phyloP scores from a whole-genome alignment of 2,113 vertebrate species.

The Loxodonta africana region DNA sequence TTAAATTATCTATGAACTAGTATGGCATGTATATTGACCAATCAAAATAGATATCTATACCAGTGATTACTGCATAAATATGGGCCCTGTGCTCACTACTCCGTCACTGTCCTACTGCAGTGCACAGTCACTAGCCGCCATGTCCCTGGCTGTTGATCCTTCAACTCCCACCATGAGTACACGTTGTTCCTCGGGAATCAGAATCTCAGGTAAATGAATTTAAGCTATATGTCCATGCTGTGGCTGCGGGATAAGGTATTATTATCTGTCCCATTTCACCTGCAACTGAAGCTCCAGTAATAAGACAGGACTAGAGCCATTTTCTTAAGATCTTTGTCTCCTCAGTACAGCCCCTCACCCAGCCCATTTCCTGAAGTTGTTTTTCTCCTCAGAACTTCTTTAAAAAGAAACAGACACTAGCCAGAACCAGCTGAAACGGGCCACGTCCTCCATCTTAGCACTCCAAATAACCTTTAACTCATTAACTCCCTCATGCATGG shows the following conservation, averaged over 20 bases:
- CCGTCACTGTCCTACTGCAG: background rate
- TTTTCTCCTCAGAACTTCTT: too few relatives aligned
- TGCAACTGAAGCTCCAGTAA: too few relatives aligned
- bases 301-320: too few relatives aligned
- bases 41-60: background rate
- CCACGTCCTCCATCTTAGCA: too few relatives aligned
- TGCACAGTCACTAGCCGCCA: background rate
- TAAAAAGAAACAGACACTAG: too few relatives aligned
- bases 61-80: background rate
- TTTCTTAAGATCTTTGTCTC: too few relatives aligned
- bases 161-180: background rate
- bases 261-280: background rate
- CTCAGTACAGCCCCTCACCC: too few relatives aligned
- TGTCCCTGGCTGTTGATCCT: background rate
- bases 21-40: background rate
- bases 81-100: background rate
- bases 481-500: too few relatives aligned
- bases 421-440: too few relatives aligned
- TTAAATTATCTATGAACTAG: background rate
- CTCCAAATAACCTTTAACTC: too few relatives aligned
- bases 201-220: background rate
- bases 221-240: background rate
- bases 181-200: background rate
- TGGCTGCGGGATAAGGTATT: background rate
- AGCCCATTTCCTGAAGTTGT: too few relatives aligned